Conservation (phyloP, 2,113 vertebrate species). For the Sula dactylatra region DNA sequence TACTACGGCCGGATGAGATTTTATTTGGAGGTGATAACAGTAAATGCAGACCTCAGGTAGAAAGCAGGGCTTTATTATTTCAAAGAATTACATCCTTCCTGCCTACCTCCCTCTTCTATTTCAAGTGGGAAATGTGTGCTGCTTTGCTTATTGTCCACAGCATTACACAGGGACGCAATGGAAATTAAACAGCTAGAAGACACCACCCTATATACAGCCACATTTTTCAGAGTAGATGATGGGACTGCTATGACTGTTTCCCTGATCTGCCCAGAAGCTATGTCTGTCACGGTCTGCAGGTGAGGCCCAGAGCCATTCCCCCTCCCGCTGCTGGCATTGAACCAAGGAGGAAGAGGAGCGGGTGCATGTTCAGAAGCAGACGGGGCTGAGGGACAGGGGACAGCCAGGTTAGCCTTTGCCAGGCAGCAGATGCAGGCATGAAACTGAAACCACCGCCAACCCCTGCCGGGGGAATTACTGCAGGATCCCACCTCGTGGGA, state of each 20-base stretch:
- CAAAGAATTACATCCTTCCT: slow-evolving; percentile 32
- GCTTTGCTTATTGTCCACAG: background rate
- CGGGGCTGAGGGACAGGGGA: background rate
- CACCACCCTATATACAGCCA: background rate
- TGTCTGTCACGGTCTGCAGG: background rate
- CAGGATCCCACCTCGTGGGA: background rate
- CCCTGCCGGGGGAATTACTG: background rate
- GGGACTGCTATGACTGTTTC: background rate
- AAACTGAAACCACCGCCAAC: background rate
- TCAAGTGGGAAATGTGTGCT: background rate
- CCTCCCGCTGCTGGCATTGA: background rate
- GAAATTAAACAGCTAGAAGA: background rate
- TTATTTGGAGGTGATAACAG: slow-evolving; percentile 57
- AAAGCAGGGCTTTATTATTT: slow-evolving; percentile 40
- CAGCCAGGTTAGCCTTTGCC: background rate
- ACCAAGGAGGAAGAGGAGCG: background rate
- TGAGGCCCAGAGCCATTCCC: background rate
- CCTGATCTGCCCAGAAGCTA: background rate
- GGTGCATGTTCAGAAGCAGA: background rate
- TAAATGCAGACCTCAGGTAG: slow-evolving; percentile 33
- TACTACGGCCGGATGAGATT: slow-evolving; percentile 32
- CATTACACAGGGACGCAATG: fast-evolving
- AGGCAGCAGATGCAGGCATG: fast-evolving
- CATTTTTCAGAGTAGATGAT: background rate
- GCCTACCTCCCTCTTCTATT: background rate